phyloP scores from a whole-genome alignment of 2,797 vertebrate genomes.

The Chrosomus eos region DNA sequence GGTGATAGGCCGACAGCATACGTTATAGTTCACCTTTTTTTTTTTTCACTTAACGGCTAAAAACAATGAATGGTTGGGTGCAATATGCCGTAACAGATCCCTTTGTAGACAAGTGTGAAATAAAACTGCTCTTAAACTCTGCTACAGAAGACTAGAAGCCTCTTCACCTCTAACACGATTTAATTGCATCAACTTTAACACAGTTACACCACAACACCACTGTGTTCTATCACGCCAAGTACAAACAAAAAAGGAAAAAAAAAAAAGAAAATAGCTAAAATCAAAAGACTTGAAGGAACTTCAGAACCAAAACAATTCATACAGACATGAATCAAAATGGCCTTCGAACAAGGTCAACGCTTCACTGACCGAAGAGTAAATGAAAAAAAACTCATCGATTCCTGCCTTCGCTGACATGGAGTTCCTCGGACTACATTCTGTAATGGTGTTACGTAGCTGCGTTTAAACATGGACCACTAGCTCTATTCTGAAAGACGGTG shows the following conservation, averaged over 20 bases:
- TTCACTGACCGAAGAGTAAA: conserved; percentile 10
- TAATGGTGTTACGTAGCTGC: conserved; percentile 34
- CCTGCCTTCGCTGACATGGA: background rate
- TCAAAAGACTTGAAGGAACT: conserved; percentile 30
- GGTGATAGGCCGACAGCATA: conserved; percentile 25
- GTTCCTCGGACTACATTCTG: conserved; percentile 34
- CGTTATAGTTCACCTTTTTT: background rate
- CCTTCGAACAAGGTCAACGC: conserved; percentile 14
- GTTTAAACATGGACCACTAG: conserved; percentile 23
- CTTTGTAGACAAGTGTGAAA: conserved; percentile 32
- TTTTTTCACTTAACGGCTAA: conserved; percentile 27
- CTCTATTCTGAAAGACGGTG: conserved; percentile 38
- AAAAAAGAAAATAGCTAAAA: conserved; percentile 33
- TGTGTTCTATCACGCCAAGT: conserved; percentile 25
- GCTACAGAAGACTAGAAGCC: conserved; percentile 40
- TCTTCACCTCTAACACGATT: conserved; percentile 24
- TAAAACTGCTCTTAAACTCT: conserved; percentile 34
- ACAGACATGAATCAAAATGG: conserved; percentile 32
- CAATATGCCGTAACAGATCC: conserved; percentile 19
- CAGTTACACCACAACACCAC: conserved; percentile 28
- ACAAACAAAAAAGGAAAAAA: background rate
- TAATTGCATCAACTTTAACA: conserved; percentile 25
- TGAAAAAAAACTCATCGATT: background rate
- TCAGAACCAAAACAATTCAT: conserved; percentile 1
- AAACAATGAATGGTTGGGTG: conserved; percentile 28